Conservation (phyloP, 2,888 invertebrate species). For the Deladenus siricidicola region DNA sequence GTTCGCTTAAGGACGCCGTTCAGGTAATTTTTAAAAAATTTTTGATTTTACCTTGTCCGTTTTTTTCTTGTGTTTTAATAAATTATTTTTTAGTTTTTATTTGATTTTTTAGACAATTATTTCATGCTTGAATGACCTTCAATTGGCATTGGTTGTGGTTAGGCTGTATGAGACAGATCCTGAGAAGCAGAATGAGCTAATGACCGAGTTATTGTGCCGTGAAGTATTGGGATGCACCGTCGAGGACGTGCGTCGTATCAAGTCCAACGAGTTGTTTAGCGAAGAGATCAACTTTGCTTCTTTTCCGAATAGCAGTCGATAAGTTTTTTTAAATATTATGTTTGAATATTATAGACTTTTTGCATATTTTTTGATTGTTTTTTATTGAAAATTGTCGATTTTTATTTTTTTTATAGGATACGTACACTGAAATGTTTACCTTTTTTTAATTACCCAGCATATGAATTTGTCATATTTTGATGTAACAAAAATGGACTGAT, state of each 20-base stretch:
- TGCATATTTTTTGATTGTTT: too few species aligned
- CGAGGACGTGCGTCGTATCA: slow-evolving; percentile 34
- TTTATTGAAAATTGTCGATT: background rate
- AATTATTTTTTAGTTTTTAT: background rate
- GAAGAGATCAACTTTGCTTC: background rate
- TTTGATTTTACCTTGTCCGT: background rate
- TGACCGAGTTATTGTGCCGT: slow-evolving; percentile 30
- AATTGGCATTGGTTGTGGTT: slow-evolving; percentile 85
- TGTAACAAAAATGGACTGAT: background rate
- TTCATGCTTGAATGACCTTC: slow-evolving; percentile 84
- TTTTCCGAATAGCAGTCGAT: slow-evolving; percentile 5
- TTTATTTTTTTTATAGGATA: background rate
- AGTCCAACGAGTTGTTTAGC: background rate
- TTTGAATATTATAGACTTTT: too few species aligned
- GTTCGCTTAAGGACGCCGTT: slow-evolving; percentile 84
- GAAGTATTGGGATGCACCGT: slow-evolving; percentile 43
- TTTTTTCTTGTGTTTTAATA: background rate
- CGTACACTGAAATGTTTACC: background rate
- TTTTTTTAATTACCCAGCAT: slow-evolving; percentile 12
- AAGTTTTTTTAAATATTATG: background rate
- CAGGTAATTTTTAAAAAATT: slow-evolving; percentile 62
- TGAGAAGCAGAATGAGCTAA: slow-evolving; percentile 60
- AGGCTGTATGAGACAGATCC: slow-evolving; percentile 72
- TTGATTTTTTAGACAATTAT: slow-evolving; percentile 65
- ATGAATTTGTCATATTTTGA: background rate